A percentile compares a stretch with the other conserved stretches of the same genome.
phyloP scores from a whole-genome alignment of 2,888 invertebrate species.

The Zygothrica quintamaculata region DNA sequence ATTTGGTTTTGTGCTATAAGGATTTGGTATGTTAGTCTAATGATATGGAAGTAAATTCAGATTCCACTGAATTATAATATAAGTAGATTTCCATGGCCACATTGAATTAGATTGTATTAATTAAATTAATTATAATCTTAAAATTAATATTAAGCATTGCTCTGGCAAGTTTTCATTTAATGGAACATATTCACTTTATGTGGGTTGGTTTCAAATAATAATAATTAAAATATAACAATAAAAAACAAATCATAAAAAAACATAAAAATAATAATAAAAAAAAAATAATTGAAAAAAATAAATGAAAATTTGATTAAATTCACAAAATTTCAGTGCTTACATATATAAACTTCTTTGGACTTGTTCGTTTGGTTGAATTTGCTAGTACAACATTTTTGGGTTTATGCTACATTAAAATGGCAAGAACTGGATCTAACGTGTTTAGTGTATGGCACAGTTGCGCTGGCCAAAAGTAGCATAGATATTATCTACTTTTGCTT shows the following conservation, averaged over 20 bases:
- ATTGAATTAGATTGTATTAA: constrained; percentile 37
- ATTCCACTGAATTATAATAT: constrained; percentile 45
- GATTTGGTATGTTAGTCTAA: constrained; percentile 34
- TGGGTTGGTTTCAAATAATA: constrained; percentile 15
- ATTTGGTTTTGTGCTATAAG: constrained; percentile 20
- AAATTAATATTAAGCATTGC: constrained; percentile 26
- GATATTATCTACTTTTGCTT: constrained; percentile 73
- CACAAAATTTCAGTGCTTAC: constrained; percentile 39
- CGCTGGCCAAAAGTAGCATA: constrained; percentile 8
- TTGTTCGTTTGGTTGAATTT: constrained; percentile 66
- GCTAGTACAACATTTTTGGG: constrained; percentile 35
- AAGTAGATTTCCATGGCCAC: constrained; percentile 62
- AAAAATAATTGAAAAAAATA: constrained; percentile 21
- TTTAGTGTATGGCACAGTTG: constrained; percentile 62
- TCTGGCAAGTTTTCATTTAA: constrained; percentile 66
- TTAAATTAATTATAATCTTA: constrained; percentile 15
- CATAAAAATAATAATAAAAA: constrained; percentile 11
- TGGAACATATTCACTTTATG: constrained; percentile 18
- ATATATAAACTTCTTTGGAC: constrained; percentile 61
- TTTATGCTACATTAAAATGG: constrained; percentile 62
- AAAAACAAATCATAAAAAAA: constrained; percentile 7
- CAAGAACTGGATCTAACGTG: constrained; percentile 65
- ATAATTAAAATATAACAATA: constrained; percentile 20
- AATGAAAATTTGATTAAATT: constrained; percentile 32
- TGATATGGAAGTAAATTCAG: constrained; percentile 33